Evolutionary conservation across 2,888 invertebrate genomes (phyloP).

Genomic region (Scaptomyza parva): DNA sequence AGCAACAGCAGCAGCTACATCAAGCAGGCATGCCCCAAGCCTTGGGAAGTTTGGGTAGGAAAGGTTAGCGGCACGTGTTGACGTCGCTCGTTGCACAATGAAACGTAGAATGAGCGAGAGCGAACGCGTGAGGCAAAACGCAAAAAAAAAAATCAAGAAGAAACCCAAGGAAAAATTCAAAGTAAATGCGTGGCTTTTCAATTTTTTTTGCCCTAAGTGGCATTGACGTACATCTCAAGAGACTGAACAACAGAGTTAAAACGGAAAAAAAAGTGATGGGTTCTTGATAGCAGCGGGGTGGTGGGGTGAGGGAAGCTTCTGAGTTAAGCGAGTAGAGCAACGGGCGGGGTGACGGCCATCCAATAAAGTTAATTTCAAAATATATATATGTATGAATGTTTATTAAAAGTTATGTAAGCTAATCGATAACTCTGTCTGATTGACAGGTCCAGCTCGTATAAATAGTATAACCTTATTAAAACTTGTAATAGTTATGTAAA

Average conservation of each 20-base stretch:
- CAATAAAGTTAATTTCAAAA: conserved; percentile 56
- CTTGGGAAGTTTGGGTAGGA: conserved; percentile 33
- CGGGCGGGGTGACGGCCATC: no score
- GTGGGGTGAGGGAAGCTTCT: background rate
- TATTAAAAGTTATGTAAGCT: conserved; percentile 23
- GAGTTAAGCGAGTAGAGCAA: no score
- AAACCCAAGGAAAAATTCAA: conserved; percentile 27
- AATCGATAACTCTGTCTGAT: background rate
- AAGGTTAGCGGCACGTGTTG: conserved; percentile 63
- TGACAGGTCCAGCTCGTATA: no score
- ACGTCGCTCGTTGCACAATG: conserved; percentile 40
- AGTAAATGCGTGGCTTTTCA: conserved; percentile 53
- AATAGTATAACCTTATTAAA: background rate
- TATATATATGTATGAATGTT: conserved; percentile 36
- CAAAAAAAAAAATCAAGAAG: background rate
- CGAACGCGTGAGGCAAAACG: background rate
- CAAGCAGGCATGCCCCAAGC: background rate
- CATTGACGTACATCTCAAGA: conserved; percentile 51
- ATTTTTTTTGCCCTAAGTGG: conserved; percentile 50
- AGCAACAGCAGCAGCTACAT: background rate
- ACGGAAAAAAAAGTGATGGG: conserved; percentile 15
- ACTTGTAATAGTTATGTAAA: background rate
- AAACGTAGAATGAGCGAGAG: background rate
- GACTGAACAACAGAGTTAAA: conserved; percentile 1
- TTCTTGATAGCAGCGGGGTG: background rate